Conservation (phyloP, 2,797 vertebrate genomes). For the Pseudomugil tenellus region DNA sequence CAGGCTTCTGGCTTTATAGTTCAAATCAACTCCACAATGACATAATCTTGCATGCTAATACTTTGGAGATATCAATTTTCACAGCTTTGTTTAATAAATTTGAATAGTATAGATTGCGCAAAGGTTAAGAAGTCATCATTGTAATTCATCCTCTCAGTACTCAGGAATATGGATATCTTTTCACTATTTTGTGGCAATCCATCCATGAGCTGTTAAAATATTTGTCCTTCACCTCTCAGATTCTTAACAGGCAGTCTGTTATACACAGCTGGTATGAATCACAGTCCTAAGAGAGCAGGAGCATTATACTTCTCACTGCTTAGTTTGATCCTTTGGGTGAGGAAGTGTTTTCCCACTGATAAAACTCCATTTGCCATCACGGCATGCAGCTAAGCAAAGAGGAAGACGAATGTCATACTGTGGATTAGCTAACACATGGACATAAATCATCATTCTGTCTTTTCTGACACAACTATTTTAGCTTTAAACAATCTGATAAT, state of each 20-base stretch:
- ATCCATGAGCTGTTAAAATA: slow-evolving; percentile 20
- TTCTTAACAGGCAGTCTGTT: slow-evolving; percentile 13
- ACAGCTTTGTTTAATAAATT: not conserved
- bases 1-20: not conserved
- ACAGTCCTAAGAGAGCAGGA: slow-evolving; percentile 17
- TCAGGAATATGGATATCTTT: slow-evolving; percentile 1
- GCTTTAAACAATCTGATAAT: slow-evolving; percentile 36
- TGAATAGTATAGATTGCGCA: not conserved
- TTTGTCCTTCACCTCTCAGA: slow-evolving; percentile 1
- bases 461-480: slow-evolving; percentile 29
- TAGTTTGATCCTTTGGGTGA: slow-evolving; percentile 50
- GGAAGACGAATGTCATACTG: slow-evolving; percentile 41
- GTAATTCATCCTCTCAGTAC: not conserved
- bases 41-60: not conserved
- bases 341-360: slow-evolving; percentile 38
- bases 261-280: slow-evolving; percentile 34
- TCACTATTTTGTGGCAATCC: slow-evolving; percentile 5
- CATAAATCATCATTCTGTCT: slow-evolving; percentile 29
- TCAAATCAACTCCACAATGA: not conserved
- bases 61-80: not conserved
- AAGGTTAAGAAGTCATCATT: not conserved
- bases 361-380: slow-evolving; percentile 41
- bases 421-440: slow-evolving; percentile 32
- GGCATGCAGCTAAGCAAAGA: slow-evolving; percentile 33
- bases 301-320: slow-evolving; percentile 32